A percentile compares a stretch with the other conserved stretches of the same genome.
Evolutionary conservation across 2,797 vertebrate genomes (phyloP).

Genomic region (Onychomys leucogaster): DNA sequence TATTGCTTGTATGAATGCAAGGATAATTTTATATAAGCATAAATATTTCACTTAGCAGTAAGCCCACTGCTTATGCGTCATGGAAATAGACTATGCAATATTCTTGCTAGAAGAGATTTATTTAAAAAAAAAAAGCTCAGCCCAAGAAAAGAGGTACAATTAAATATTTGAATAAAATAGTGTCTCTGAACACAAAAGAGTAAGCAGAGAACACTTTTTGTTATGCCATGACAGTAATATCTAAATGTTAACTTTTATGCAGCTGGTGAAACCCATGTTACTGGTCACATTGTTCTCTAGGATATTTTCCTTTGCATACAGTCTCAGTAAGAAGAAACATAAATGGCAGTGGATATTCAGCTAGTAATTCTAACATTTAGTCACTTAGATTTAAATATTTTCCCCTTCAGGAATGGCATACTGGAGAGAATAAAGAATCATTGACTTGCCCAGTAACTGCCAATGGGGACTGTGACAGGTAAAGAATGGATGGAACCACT

Average conservation of each 20-base stretch:
- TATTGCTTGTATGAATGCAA: conserved; percentile 63
- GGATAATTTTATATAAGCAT: conserved; percentile 70
- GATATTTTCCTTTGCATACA: background rate
- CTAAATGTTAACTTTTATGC: background rate
- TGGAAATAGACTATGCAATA: conserved; percentile 37
- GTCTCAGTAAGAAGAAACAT: conserved; percentile 25
- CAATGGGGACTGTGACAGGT: background rate
- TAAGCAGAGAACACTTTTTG: background rate
- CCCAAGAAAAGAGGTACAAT: conserved; percentile 51
- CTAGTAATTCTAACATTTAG: background rate
- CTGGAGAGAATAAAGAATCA: background rate
- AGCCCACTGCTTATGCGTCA: conserved; percentile 29
- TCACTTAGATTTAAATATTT: background rate
- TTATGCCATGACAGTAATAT: conserved; percentile 1
- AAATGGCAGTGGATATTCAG: background rate
- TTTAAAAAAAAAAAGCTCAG: background rate
- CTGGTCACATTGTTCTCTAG: background rate
- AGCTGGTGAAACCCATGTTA: background rate
- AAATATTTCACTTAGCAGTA: conserved; percentile 56
- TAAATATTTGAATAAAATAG: conserved; percentile 40
- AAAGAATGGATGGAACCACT: background rate
- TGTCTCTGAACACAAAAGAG: conserved; percentile 44
- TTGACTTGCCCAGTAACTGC: background rate
- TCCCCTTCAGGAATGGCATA: background rate
- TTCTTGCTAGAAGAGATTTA: conserved; percentile 63